Evolutionary conservation across 1,140 invertebrate genomes (phyloP).

Genomic region (Arion vulgaris): DNA sequence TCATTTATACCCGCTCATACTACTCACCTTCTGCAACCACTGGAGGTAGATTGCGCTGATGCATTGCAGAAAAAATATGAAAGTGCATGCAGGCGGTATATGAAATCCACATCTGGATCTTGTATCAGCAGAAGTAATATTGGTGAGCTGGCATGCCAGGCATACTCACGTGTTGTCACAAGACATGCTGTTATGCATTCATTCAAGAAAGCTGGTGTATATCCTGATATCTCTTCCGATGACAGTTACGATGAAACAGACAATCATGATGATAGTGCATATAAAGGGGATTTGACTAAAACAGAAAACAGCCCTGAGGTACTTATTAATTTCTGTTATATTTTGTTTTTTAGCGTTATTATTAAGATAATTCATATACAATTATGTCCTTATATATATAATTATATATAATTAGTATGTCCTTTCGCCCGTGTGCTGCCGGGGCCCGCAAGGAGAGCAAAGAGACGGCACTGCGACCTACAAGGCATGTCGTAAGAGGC

Average conservation of each 20-base stretch:
- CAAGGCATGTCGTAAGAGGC: too few species aligned
- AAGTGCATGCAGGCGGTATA: background rate
- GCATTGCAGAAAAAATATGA: conserved; percentile 32
- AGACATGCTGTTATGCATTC: conserved; percentile 32
- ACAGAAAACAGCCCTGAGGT: conserved; percentile 13
- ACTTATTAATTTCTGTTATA: background rate
- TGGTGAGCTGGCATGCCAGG: conserved; percentile 27
- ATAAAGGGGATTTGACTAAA: conserved; percentile 13
- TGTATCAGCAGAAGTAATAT: conserved; percentile 28
- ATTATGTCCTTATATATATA: background rate
- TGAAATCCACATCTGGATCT: background rate
- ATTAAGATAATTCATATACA: background rate
- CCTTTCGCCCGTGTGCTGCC: too few species aligned
- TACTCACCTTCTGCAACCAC: conserved; percentile 32
- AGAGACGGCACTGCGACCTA: too few species aligned
- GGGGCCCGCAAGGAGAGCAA: too few species aligned
- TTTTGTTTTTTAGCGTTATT: background rate
- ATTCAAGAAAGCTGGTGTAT: conserved; percentile 37
- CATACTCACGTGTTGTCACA: conserved; percentile 17
- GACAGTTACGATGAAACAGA: conserved; percentile 34
- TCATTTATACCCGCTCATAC: conserved; percentile 37
- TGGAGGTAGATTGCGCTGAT: conserved; percentile 33
- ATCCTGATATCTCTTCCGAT: conserved; percentile 35
- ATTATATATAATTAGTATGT: background rate
- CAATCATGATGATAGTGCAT: background rate